These are phyloP conservation scores for Macquaria australasica DNA, from an alignment of 2,113 vertebrate genomes.

Conservation along the genomic window DNA sequence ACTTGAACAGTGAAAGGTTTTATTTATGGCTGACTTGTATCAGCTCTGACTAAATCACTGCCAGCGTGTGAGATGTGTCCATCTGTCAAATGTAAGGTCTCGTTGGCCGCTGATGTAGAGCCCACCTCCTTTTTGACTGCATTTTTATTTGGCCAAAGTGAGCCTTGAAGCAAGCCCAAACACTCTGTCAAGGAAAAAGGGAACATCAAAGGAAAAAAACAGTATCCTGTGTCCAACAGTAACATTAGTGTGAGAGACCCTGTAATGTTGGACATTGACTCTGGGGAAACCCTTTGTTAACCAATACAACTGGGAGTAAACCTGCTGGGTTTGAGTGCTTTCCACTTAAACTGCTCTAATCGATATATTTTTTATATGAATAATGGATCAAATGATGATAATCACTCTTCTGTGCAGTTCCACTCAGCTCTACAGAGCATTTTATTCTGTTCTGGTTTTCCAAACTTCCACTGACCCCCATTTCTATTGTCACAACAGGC, in stretches of 20 bases:
- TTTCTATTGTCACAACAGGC: no score
- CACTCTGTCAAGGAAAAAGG: background rate
- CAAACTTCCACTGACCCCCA: no score
- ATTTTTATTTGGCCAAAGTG: no score
- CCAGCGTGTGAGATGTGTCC: slow-evolving; percentile 17
- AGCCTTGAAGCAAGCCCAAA: no score
- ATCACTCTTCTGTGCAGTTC: background rate
- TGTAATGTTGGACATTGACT: background rate
- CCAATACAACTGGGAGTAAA: background rate
- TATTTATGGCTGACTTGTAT: slow-evolving; percentile 25
- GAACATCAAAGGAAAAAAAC: background rate
- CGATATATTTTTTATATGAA: background rate
- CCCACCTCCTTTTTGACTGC: background rate
- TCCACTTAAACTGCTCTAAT: background rate
- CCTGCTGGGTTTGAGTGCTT: background rate
- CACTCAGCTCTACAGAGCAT: no score
- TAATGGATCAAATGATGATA: background rate
- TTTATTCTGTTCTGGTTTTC: no score
- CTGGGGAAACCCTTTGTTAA: background rate
- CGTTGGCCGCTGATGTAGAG: background rate
- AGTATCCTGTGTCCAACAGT: background rate
- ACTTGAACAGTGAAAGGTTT: background rate
- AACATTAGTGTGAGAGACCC: background rate
- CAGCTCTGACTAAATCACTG: background rate
- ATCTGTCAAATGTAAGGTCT: slow-evolving; percentile 20